Conservation (phyloP, 2,797 vertebrate genomes). For the Smutsia gigantea region DNA sequence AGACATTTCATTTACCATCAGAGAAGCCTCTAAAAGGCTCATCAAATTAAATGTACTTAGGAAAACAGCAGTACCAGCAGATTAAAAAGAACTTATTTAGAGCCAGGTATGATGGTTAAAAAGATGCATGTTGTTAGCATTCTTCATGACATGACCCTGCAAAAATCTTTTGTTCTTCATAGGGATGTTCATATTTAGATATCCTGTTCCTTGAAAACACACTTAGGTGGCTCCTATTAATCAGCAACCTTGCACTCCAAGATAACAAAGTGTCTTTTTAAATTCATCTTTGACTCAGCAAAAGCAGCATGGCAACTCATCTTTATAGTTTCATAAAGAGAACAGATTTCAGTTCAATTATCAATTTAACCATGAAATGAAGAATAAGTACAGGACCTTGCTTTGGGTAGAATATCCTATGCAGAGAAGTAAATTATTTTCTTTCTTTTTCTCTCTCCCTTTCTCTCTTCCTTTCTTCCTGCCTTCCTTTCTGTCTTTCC, state of each 20-base stretch:
- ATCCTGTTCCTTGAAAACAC: background rate
- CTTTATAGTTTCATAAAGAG: background rate
- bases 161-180: background rate
- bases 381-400: background rate
- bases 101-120: background rate
- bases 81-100: conserved; percentile 21
- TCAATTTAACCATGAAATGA: conserved; percentile 3
- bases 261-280: background rate
- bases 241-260: background rate
- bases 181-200: background rate
- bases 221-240: background rate
- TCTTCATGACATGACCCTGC: background rate
- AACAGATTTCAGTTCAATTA: background rate
- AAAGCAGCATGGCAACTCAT: background rate
- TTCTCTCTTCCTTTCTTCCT: background rate
- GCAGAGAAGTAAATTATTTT: background rate
- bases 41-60: conserved; percentile 18
- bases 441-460: background rate
- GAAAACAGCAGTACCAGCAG: background rate
- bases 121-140: background rate
- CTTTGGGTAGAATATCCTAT: background rate
- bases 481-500: background rate
- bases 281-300: background rate
- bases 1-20: conserved; percentile 49
- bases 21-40: background rate